Base-by-base conservation (phyloP, 2,797 vertebrate genomes). In the Phylloscopus collybita region DNA sequence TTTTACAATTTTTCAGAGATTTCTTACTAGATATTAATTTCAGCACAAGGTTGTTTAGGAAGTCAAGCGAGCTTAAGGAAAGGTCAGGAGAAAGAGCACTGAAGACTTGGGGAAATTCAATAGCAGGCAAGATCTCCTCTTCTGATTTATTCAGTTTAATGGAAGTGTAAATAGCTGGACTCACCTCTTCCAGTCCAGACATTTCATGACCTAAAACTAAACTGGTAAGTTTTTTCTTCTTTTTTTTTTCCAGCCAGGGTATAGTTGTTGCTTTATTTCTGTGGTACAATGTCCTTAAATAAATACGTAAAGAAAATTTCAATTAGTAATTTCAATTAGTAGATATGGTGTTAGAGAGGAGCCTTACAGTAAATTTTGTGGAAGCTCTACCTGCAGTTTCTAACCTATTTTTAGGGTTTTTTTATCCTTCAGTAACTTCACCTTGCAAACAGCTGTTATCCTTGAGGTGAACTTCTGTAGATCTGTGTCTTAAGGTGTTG, bases 241-340 rank as follows among this genome's bases (percentile, higher is more conserved):
- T 51, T 34, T 9, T 14, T 22, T 34, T 53, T 65, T 29, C 2
- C 9, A 26, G 22, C 54, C 34, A 12, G 69, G 6, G 0, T 42
- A 16, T 11, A 44, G 13, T 11, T 75, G 11, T 50, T 82, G 4
- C 16, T 66, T 70, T 60, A 38, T 49, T 81, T 75, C 6, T 40
- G 2, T 10, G 3, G 2, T 13, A 11, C 4, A 7, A 1, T 7
- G 9, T 34, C 19, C 30, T 53, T 47, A 36, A 38, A 15, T 21
- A 66, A 70, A 26, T 23, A 2, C 3, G 1, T 32, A 34, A 92
- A 75, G 13, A 50, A 61, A 75, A 21, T 8, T 13, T 6, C 12
- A 80, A 19, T 62, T 12, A 44, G 5, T 20, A 25, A 21, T 8
- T 13, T 6, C 12, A 80, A 19, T 62, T 12, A 44, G 5, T 20